Evolutionary conservation across 1,140 invertebrate species (phyloP), one percentile per base, ranked within the genome.

Genomic region (Scaptodrosophila lebanonensis): DNA sequence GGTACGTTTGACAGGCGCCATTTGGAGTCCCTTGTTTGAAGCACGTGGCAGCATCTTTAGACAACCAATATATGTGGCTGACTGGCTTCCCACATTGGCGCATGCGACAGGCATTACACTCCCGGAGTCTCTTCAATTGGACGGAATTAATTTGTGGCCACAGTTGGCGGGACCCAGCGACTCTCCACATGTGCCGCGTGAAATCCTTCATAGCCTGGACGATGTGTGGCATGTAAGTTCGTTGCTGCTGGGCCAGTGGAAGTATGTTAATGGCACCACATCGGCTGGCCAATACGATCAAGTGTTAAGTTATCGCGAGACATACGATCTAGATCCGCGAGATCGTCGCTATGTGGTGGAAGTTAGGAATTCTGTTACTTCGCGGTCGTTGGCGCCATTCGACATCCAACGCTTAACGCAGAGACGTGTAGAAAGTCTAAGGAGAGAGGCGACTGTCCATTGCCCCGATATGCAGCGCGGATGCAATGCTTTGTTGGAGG

Each of bases 51-150:
- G 91, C 66, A 89, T 94, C 0, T 93, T 91, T 29, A 90, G 92
- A 56, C 90, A 94, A 30, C 88, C 96, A 50, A 92, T 97, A 75
- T 94, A 96, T 67, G 91, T 97, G 2, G 89, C 89, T 8, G 96
- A 98, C 86, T 97, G 95, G 94, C 77, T 97, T 22, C 96, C 96
- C 0, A 97, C 96, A 0, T 87, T 98, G 0, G 91, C 88, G 20
- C 87, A 88, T 45, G 91, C 91, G 9, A 90, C 90, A 29, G 58
- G 59, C n/a, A 68, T 77, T 20, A 38, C 66, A 16, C 22, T 65
- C 13, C 11, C 50, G 11, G 20, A 71, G 3, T 87, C 95, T 1
- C 6, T 58, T 2, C 8, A 70, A 5, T 27, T 82, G 0, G 94
- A 96, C 85, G 94, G 94, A 0, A 85, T 90, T 8, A 88, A 94